phyloP scores from a whole-genome alignment of 2,113 vertebrate genomes.

The Clupea harengus region DNA sequence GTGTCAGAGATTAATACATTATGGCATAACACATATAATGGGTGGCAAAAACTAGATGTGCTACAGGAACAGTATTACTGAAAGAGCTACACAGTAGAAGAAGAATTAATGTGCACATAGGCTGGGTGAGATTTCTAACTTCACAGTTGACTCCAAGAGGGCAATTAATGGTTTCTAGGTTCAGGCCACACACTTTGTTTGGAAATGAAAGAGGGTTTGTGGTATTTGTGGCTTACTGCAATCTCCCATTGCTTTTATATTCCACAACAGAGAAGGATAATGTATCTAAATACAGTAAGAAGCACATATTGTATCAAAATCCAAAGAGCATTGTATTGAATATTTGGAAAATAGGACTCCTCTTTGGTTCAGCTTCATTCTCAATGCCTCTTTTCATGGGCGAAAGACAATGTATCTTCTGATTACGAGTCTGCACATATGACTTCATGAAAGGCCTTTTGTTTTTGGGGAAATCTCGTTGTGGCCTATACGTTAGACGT shows the following conservation, averaged over 20 bases:
- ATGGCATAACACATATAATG: no score
- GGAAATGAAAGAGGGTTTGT: not conserved
- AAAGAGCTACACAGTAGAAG: not conserved
- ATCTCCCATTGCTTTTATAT: not conserved
- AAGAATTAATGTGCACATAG: no score
- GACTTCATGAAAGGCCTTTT: not conserved
- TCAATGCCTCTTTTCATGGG: constrained; percentile 9
- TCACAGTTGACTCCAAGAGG: not conserved
- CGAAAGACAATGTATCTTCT: constrained; percentile 11
- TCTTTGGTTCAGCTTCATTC: not conserved
- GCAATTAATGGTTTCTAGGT: not conserved
- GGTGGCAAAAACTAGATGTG: not conserved
- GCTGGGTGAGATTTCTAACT: no score
- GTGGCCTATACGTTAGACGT: not conserved
- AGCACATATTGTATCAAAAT: not conserved
- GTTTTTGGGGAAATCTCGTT: not conserved
- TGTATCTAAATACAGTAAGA: not conserved
- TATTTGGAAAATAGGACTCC: not conserved
- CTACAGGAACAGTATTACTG: not conserved
- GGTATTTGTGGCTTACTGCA: not conserved
- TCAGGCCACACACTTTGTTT: not conserved
- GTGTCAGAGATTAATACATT: not conserved
- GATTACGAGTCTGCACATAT: not conserved
- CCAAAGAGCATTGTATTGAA: not conserved
- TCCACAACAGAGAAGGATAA: not conserved